phyloP scores from a whole-genome alignment of 2,113 vertebrate genomes.

The Grantiella picta region DNA sequence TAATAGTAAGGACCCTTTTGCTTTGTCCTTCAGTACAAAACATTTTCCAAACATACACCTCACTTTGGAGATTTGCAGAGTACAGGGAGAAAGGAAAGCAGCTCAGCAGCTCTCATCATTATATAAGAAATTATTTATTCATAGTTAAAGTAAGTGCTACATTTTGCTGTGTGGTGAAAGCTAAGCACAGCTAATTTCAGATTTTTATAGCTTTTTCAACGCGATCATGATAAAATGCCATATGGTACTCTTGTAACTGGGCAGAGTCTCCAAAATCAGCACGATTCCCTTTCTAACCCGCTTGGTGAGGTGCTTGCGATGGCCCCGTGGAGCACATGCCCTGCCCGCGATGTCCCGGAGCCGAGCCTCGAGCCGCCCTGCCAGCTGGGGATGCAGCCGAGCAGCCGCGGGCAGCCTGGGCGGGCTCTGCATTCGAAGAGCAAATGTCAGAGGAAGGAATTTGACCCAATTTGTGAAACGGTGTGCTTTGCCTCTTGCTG shows the following conservation, averaged over 20 bases:
- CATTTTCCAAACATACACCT: not conserved
- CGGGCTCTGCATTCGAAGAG: fast-evolving
- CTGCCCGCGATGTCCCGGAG: fast-evolving
- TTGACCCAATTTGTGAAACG: not conserved
- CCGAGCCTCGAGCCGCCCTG: fast-evolving
- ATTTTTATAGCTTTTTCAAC: not conserved
- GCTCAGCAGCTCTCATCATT: not conserved
- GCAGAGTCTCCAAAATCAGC: not conserved
- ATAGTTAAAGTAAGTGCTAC: not conserved
- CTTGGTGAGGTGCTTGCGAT: fast-evolving
- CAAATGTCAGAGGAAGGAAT: not conserved
- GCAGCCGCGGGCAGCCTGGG: fast-evolving
- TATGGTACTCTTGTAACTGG: not conserved
- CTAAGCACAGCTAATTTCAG: not conserved
- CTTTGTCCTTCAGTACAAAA: not conserved
- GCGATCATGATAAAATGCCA: not conserved
- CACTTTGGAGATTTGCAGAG: not conserved
- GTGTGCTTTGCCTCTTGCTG: slow-evolving; percentile 70
- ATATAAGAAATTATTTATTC: slow-evolving; percentile 40
- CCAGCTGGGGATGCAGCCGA: fast-evolving
- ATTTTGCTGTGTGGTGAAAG: not conserved
- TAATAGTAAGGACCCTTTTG: not conserved
- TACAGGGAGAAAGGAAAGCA: not conserved
- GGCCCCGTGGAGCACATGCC: fast-evolving
- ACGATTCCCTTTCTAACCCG: not conserved